Evolutionary conservation across 1,140 invertebrate genomes (phyloP).

Genomic region (Amyelois transitella): DNA sequence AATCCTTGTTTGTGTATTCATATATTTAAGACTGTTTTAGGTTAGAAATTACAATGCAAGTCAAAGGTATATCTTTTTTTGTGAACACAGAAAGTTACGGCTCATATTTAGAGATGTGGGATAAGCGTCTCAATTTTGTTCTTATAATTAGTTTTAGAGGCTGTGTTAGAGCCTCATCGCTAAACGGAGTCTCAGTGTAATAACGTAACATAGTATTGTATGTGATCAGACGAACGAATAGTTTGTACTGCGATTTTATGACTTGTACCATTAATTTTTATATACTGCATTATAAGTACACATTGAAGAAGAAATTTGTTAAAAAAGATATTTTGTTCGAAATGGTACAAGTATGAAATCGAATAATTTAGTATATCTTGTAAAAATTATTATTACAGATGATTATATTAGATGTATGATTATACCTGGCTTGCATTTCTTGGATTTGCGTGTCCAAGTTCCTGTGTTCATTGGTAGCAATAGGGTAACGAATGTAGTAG

Average conservation of each 20-base stretch:
- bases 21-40: constrained; percentile 42
- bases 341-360: background rate
- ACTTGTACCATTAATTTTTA: constrained; percentile 5
- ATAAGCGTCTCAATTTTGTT: constrained; percentile 44
- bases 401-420: background rate
- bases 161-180: background rate
- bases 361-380: background rate
- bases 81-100: background rate
- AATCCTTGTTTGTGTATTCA: constrained; percentile 17
- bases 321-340: background rate
- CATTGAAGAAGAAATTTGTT: background rate
- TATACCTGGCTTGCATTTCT: constrained; percentile 22
- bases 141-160: background rate
- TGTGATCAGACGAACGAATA: background rate
- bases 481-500: constrained; percentile 27
- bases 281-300: constrained; percentile 16
- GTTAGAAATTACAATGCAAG: constrained; percentile 34
- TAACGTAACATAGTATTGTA: background rate
- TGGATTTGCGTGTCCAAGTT: constrained; percentile 49
- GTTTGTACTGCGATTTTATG: background rate
- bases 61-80: constrained; percentile 14
- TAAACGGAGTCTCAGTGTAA: background rate
- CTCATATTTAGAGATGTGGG: constrained; percentile 1
- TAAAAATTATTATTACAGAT: background rate
- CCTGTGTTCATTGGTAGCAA: constrained; percentile 57